Evolutionary conservation across 2,797 vertebrate species (phyloP).

Genomic region (Sebastes paucispinis): DNA sequence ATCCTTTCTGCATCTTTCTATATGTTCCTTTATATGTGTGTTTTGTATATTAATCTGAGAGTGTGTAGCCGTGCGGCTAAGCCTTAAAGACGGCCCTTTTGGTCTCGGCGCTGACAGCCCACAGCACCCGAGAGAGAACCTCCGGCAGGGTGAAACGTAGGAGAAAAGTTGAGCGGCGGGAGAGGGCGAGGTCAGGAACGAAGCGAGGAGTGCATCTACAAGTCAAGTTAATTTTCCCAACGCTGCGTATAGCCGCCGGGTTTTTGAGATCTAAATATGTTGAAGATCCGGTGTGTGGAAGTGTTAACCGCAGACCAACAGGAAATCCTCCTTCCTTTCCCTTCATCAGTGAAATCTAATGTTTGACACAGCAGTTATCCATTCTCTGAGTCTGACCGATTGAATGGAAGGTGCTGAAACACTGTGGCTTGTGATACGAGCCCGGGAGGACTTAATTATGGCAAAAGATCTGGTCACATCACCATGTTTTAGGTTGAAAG

Average conservation of each 20-base stretch:
- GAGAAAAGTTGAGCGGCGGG: slow-evolving; percentile 45
- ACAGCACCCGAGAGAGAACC: slow-evolving; percentile 34
- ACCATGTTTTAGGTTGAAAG: background rate
- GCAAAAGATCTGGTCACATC: background rate
- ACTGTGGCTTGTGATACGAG: no score
- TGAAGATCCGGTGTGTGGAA: background rate
- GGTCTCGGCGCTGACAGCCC: slow-evolving; percentile 52
- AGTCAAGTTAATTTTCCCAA: slow-evolving; percentile 1
- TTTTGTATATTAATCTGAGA: background rate
- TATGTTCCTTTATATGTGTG: background rate
- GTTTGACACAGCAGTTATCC: slow-evolving; percentile 5
- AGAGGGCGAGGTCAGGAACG: slow-evolving; percentile 28
- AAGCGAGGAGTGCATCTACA: background rate
- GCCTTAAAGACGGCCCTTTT: background rate
- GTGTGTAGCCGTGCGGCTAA: slow-evolving; percentile 24
- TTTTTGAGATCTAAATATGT: background rate
- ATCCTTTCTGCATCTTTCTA: slow-evolving; percentile 6
- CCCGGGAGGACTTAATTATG: no score
- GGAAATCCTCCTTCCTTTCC: slow-evolving; percentile 26
- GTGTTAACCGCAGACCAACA: slow-evolving; percentile 17
- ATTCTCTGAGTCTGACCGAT: background rate
- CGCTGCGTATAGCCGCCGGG: background rate
- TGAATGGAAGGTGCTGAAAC: background rate
- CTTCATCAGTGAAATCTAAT: background rate
- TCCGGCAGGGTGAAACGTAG: slow-evolving; percentile 45